Evolutionary conservation across 2,888 invertebrate species (phyloP).

Genomic region (Cantharis rustica): DNA sequence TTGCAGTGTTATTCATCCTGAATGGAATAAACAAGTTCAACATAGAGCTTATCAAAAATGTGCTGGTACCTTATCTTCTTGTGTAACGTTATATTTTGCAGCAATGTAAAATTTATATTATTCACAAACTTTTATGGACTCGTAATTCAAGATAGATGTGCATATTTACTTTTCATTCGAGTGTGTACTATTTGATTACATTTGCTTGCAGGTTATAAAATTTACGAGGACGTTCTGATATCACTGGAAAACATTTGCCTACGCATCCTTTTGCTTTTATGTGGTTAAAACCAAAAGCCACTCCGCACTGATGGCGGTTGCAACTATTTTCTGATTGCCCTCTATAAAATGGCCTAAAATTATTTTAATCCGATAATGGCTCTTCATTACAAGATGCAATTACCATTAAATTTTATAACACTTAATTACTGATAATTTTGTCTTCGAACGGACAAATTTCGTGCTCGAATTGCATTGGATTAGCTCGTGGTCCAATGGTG

Average conservation of each 20-base stretch:
- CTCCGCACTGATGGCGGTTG: neutral
- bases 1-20: neutral
- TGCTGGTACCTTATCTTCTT: neutral
- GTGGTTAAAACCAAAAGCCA: neutral
- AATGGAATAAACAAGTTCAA: neutral
- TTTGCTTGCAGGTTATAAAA: neutral
- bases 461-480: neutral
- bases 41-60: neutral
- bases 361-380: neutral
- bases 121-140: neutral
- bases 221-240: neutral
- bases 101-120: neutral
- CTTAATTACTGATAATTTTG: neutral
- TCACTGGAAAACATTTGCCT: neutral
- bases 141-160: neutral
- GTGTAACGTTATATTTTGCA: neutral
- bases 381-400: neutral
- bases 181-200: neutral
- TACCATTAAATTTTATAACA: neutral
- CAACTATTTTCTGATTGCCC: neutral
- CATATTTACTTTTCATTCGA: neutral
- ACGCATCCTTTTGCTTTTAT: neutral
- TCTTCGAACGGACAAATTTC: neutral
- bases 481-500: neutral
- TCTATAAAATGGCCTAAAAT: neutral